phyloP scores from a whole-genome alignment of 1,140 invertebrate species.

The Stratiolaelaps scimitus region DNA sequence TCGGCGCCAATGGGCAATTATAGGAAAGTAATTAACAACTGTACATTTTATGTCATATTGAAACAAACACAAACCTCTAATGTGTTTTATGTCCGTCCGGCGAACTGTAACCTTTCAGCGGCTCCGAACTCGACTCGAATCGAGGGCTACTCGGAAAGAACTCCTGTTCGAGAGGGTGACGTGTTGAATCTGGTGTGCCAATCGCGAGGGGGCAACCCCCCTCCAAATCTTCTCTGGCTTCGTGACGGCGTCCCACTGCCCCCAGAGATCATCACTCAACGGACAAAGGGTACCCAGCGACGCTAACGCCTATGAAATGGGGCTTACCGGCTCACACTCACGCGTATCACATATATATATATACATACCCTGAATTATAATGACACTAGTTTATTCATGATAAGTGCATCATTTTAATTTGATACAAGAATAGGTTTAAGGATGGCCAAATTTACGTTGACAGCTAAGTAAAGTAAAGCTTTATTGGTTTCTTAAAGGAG shows the following conservation, averaged over 20 bases:
- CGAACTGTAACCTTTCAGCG: conserved; percentile 8
- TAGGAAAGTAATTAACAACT: too few relatives aligned
- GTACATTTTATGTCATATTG: too few relatives aligned
- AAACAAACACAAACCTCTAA: neutral
- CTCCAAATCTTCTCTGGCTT: conserved; percentile 35
- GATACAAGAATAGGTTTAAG: too few relatives aligned
- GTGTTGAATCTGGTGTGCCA: conserved; percentile 12
- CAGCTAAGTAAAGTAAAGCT: too few relatives aligned
- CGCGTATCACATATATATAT: neutral
- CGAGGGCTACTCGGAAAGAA: neutral
- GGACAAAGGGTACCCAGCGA: neutral
- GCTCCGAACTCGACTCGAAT: conserved; percentile 24
- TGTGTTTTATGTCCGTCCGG: neutral
- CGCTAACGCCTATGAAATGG: too few relatives aligned
- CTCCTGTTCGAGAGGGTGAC: conserved; percentile 29
- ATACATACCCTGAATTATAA: too few relatives aligned
- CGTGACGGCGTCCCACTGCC: conserved; percentile 32
- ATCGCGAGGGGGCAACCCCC: conserved; percentile 32
- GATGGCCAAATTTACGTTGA: too few relatives aligned
- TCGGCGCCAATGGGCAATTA: too few relatives aligned
- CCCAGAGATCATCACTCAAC: conserved; percentile 18
- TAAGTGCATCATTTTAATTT: too few relatives aligned
- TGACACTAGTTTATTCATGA: too few relatives aligned
- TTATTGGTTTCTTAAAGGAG: too few relatives aligned
- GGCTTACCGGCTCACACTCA: neutral